Evolutionary conservation across 2,113 vertebrate genomes (phyloP).

Genomic region (Phylloscopus whistleri): DNA sequence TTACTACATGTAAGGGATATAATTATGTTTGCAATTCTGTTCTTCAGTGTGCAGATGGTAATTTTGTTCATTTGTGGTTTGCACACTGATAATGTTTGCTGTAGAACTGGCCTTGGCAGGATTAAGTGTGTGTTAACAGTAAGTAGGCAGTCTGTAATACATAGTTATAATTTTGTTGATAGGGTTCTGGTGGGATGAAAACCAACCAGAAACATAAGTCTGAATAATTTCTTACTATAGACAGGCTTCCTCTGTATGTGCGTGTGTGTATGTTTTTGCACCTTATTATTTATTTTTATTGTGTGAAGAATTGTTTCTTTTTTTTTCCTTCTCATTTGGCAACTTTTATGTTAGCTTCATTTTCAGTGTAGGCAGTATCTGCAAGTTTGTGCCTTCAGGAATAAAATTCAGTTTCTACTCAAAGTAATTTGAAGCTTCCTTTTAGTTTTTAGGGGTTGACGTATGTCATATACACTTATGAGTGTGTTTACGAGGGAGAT

Average conservation of each 20-base stretch:
- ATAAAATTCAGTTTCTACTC: not conserved
- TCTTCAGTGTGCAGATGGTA: conserved; percentile 49
- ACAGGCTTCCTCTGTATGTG: not conserved
- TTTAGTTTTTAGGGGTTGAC: not conserved
- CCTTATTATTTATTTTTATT: not conserved
- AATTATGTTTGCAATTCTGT: conserved; percentile 53
- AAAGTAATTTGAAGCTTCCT: not conserved
- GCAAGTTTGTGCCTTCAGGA: not conserved
- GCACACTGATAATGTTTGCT: conserved; percentile 30
- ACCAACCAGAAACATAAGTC: not conserved
- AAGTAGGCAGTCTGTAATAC: conserved; percentile 42
- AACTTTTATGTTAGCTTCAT: not conserved
- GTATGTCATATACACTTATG: not conserved
- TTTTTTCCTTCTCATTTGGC: not conserved
- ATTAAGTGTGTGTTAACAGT: conserved; percentile 36
- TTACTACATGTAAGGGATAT: conserved; percentile 45
- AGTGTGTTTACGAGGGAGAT: not conserved
- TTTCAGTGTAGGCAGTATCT: not conserved
- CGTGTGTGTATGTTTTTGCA: not conserved
- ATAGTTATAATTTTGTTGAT: conserved; percentile 21
- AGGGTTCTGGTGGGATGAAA: conserved; percentile 8
- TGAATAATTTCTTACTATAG: not conserved
- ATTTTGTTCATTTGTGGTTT: conserved; percentile 66
- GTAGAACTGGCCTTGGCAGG: not conserved
- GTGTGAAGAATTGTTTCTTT: not conserved